Percentiles rank a stretch among this genome's conserved stretches.
Evolutionary conservation across 2,888 invertebrate genomes (phyloP).

Genomic region (Arge pagana): DNA sequence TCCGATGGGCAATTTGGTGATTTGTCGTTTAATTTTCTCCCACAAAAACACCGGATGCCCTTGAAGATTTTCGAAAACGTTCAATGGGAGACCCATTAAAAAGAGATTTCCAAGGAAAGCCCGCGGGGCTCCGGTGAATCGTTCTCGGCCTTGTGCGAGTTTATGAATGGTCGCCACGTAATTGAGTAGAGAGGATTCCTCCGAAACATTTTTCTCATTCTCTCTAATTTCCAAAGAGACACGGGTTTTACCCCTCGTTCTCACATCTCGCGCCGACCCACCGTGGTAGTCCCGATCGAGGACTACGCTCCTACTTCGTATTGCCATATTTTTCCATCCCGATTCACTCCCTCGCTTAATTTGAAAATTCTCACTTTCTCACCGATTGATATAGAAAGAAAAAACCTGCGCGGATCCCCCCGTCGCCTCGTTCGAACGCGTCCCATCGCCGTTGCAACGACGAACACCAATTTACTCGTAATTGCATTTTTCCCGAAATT

Average conservation of each 20-base stretch:
- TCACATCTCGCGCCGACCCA: slow-evolving; percentile 20
- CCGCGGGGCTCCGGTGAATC: slow-evolving; percentile 27
- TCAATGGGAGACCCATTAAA: slow-evolving; percentile 41
- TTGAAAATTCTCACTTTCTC: slow-evolving; percentile 10
- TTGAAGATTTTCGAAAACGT: slow-evolving; percentile 12
- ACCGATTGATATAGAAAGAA: slow-evolving; percentile 17
- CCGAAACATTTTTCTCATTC: slow-evolving; percentile 40
- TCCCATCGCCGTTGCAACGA: background rate
- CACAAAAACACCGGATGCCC: slow-evolving; percentile 15
- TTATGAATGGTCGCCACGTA: slow-evolving; percentile 12
- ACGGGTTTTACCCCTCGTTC: too few species aligned
- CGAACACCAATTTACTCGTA: slow-evolving; percentile 18
- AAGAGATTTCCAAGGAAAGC: slow-evolving; percentile 48
- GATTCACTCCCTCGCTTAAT: slow-evolving; percentile 12
- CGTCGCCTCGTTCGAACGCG: slow-evolving; percentile 3
- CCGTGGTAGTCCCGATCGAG: background rate
- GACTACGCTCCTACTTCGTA: too few species aligned
- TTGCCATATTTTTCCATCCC: too few species aligned
- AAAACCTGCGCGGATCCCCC: slow-evolving; percentile 4
- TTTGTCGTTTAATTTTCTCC: slow-evolving; percentile 20
- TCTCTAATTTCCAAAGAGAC: slow-evolving; percentile 42
- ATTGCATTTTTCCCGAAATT: slow-evolving; percentile 17
- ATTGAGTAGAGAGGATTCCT: slow-evolving; percentile 12
- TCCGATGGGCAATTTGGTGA: slow-evolving; percentile 17
- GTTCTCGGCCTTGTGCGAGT: background rate